Conservation (phyloP, 2,888 invertebrate genomes). For the Epinotia ramella region DNA sequence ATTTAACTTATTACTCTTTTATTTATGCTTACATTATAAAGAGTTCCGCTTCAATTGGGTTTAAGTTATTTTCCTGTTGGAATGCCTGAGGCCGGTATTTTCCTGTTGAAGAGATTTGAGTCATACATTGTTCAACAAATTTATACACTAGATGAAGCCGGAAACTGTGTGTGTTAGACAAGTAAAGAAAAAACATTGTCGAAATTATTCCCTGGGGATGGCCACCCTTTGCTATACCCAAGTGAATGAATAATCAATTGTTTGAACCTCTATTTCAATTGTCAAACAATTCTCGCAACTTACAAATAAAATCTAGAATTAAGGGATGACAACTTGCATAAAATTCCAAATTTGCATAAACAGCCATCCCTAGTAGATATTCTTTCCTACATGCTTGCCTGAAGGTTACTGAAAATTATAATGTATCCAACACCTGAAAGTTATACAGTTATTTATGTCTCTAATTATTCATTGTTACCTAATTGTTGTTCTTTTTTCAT, state of each 20-base stretch:
- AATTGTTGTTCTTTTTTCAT: too few relatives aligned
- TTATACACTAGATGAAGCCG: background rate
- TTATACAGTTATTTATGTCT: background rate
- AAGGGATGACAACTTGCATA: background rate
- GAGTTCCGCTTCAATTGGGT: background rate
- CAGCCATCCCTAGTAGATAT: background rate
- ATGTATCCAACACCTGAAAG: background rate
- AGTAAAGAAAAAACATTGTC: too few relatives aligned
- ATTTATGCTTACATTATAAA: background rate
- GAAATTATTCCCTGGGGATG: too few relatives aligned
- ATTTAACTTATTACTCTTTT: background rate
- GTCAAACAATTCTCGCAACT: background rate
- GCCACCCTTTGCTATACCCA: too few relatives aligned
- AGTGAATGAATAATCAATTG: background rate
- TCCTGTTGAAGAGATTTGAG: conserved; percentile 29
- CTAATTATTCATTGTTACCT: background rate
- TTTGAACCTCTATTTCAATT: background rate
- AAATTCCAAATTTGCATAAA: background rate
- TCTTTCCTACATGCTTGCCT: background rate
- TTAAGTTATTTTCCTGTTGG: conserved; percentile 25
- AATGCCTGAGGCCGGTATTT: background rate
- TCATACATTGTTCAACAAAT: background rate
- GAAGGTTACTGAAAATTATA: background rate
- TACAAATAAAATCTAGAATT: background rate
- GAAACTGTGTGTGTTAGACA: background rate